Percentiles rank a stretch among this genome's conserved stretches.
Conservation (phyloP, 2,888 invertebrate species). For the Mimumesa dahlbomi region DNA sequence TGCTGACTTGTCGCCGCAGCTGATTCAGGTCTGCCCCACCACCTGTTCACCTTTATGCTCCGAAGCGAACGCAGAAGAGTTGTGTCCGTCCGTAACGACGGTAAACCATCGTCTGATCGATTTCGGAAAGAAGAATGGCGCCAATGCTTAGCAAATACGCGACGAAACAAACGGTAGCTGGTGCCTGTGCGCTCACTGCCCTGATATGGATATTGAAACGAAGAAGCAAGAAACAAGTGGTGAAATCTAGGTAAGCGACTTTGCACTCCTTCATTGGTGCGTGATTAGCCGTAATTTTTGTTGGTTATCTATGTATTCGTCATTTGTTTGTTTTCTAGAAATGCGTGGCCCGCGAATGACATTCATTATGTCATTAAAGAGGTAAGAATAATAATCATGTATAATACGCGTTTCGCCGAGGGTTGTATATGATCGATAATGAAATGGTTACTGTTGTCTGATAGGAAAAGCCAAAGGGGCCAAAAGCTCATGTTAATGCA, state of each 20-base stretch:
- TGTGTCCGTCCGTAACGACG: constrained; percentile 3
- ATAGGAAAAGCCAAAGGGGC: constrained; percentile 79
- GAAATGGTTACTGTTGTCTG: constrained; percentile 24
- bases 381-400: constrained; percentile 68
- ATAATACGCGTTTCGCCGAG: too few species aligned
- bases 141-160: constrained; percentile 89
- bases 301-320: not conserved
- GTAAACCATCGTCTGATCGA: constrained; percentile 1
- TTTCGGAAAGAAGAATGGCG: constrained; percentile 83
- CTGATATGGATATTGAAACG: constrained; percentile 72
- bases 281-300: too few species aligned
- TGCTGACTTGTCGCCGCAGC: constrained; percentile 10
- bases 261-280: not conserved
- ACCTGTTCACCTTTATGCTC: constrained; percentile 28
- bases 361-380: constrained; percentile 91
- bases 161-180: constrained; percentile 85
- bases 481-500: constrained; percentile 89
- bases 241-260: constrained; percentile 35
- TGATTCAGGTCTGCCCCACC: constrained; percentile 40
- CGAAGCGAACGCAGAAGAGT: constrained; percentile 15
- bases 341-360: constrained; percentile 85
- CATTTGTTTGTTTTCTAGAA: constrained; percentile 75
- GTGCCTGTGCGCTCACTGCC: constrained; percentile 84
- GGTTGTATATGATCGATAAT: too few species aligned
- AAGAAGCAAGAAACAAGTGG: constrained; percentile 62